Evolutionary conservation across 2,797 vertebrate genomes (phyloP).

Genomic region (Atherinosoma microstoma): DNA sequence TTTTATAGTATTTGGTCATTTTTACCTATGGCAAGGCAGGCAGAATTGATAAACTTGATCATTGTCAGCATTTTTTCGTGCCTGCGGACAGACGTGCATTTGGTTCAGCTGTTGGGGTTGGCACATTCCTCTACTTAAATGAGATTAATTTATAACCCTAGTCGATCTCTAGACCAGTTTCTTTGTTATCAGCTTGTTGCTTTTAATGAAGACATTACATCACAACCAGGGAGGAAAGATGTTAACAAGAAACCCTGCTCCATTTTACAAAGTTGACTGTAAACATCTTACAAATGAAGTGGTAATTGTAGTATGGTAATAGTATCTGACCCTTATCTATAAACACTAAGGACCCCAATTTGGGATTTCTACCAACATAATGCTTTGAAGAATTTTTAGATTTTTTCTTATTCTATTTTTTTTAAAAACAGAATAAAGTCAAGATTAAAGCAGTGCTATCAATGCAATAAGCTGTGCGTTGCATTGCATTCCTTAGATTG

Average conservation of each 20-base stretch:
- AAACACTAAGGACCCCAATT: neutral
- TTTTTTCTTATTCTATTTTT: conserved; percentile 10
- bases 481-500: too few relatives aligned
- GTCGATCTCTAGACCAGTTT: conserved; percentile 9
- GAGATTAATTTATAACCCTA: conserved; percentile 37
- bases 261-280: conserved; percentile 17
- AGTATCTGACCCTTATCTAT: conserved; percentile 7
- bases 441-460: neutral
- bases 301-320: conserved; percentile 16
- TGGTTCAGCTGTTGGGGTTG: neutral
- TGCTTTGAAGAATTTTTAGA: conserved; percentile 14
- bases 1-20: conserved; percentile 1
- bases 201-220: conserved; percentile 47
- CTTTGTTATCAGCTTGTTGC: conserved; percentile 47
- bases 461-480: too few relatives aligned
- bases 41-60: conserved; percentile 6
- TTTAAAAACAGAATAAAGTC: too few relatives aligned
- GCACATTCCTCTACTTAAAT: conserved; percentile 12
- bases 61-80: neutral
- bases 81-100: conserved; percentile 1
- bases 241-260: conserved; percentile 23
- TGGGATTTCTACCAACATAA: conserved; percentile 5
- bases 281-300: conserved; percentile 17
- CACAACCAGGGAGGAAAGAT: conserved; percentile 22
- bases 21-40: neutral